These are phyloP conservation scores for Chaetorhynchus papuensis DNA, from an alignment of 2,113 vertebrate species.

Conservation along the genomic window DNA sequence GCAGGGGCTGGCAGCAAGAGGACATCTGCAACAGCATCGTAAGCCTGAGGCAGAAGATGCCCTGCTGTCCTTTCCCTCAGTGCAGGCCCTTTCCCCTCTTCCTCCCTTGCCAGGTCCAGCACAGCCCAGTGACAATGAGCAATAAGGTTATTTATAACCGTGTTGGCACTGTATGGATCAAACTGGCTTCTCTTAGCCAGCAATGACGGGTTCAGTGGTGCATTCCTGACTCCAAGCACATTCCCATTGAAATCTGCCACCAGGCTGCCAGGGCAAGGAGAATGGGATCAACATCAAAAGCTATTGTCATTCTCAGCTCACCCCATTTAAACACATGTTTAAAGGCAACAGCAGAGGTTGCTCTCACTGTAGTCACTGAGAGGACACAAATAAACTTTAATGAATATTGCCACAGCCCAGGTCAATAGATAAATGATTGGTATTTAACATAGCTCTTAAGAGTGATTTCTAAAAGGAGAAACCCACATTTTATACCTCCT, in stretches of 20 bases:
- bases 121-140: not conserved
- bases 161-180: not conserved
- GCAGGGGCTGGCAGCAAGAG: not conserved
- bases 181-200: not conserved
- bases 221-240: not conserved
- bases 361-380: not conserved
- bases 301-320: constrained; percentile 14
- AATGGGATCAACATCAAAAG: not conserved
- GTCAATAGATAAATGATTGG: constrained; percentile 11
- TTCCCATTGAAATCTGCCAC: not conserved
- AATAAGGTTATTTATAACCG: not conserved
- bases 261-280: not conserved
- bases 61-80: not conserved
- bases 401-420: not conserved
- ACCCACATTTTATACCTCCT: not conserved
- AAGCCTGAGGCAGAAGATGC: not conserved
- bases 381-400: constrained; percentile 17
- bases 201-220: not conserved
- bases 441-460: constrained; percentile 29
- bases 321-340: constrained; percentile 30
- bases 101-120: not conserved
- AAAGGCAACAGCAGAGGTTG: not conserved
- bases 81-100: not conserved
- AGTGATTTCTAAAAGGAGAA: constrained; percentile 28
- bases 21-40: not conserved